These are phyloP conservation scores for Phlogophora meticulosa DNA, from an alignment of 2,888 invertebrate species.

Conservation along the genomic window DNA sequence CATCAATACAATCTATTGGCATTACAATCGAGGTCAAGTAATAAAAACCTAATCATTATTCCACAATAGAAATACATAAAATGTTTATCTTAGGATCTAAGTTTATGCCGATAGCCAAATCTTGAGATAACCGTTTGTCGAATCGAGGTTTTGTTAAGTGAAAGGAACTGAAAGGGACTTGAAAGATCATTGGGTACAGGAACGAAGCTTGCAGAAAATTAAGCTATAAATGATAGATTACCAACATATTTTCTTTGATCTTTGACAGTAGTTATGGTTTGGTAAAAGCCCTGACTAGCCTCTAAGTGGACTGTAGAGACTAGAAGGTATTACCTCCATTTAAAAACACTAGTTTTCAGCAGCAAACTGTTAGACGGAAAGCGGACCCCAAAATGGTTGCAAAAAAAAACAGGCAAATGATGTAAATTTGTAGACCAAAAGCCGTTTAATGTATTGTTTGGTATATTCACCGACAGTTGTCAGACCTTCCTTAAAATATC, in stretches of 20 bases:
- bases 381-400: too few relatives aligned
- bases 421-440: too few relatives aligned
- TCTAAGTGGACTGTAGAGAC: too few relatives aligned
- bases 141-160: constrained; percentile 41
- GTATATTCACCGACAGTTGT: too few relatives aligned
- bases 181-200: constrained; percentile 2
- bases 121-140: constrained; percentile 48
- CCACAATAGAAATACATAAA: constrained; percentile 51
- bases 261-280: neutral
- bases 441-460: too few relatives aligned
- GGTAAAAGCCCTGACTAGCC: too few relatives aligned
- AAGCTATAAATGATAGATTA: neutral
- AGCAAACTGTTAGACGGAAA: too few relatives aligned
- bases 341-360: too few relatives aligned
- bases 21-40: constrained; percentile 53
- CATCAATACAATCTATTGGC: constrained; percentile 48
- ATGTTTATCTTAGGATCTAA: constrained; percentile 52
- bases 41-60: constrained; percentile 60
- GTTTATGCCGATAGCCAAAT: constrained; percentile 54
- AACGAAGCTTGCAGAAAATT: neutral
- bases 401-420: too few relatives aligned
- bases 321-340: too few relatives aligned
- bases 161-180: constrained; percentile 42
- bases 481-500: too few relatives aligned
- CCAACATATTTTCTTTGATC: neutral